Base-by-base conservation (phyloP, 2,797 vertebrate genomes). In the Danio choprae region DNA sequence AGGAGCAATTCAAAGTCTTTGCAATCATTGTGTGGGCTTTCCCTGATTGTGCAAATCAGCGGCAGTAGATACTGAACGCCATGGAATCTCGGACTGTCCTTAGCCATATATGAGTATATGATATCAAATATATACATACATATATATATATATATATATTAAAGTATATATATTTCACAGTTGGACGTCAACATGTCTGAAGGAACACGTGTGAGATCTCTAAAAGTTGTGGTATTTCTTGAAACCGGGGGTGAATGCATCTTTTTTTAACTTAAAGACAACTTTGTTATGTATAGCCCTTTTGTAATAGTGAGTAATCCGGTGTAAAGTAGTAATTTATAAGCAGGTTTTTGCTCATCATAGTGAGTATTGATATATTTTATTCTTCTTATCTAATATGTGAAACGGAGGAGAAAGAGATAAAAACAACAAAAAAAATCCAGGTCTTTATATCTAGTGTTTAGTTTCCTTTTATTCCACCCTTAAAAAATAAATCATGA, bases 301-400 rank as follows among this genome's bases (percentile, higher is more conserved):
- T 94, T 94, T 93, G 93, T 92, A 93, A 92, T 93, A 94, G 93
- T 94, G 93, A 94, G 91, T 94, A 93, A 94, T 94, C 92, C 92
- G 93, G 93, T 94, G 94, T 94, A 94, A 94, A 93, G 92, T 94
- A 95, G 93, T 95, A 93, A 94, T 95, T 94, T 95, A 94, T 94
- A 95, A 94, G 92, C 93, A 91, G 92, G 93, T 93, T 94, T 91
- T 94, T 94, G 93, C 94, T 88, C 84, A 89, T 86, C 83, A 86
- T 87, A 89, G 85, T 85, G 81, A 82, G 93, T 94, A 91, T 93
- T 92, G 92, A 86, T 89, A 89, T 93, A 91, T 92, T 88, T 90
- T 90, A 92, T 89, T 87, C 87, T 67, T 84, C 84, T 82, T 82
- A 85, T 87, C 83, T 81, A 81, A 74, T 85, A 84, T 86, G 83